Evolutionary conservation across 2,113 vertebrate genomes (phyloP).

Genomic region (Cavia aperea): DNA sequence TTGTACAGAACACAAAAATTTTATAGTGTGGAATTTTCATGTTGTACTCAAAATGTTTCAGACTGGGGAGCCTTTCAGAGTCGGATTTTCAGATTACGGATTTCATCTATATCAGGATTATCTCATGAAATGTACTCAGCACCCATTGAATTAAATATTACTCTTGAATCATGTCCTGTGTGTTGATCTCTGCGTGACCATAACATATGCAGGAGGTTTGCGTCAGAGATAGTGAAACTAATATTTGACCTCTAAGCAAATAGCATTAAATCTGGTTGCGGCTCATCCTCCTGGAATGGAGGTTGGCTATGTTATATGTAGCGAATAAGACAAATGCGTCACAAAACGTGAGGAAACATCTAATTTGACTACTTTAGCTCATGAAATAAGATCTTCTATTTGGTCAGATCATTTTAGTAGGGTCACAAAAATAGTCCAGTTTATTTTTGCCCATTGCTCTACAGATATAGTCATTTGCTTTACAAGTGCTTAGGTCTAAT

Average conservation of each 20-base stretch:
- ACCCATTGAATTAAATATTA: neutral
- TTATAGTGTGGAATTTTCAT: neutral
- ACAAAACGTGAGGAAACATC: constrained; percentile 74
- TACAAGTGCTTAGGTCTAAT: constrained; percentile 72
- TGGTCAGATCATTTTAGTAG: constrained; percentile 70
- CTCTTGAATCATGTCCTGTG: neutral
- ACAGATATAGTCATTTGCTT: constrained; percentile 70
- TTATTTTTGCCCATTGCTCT: constrained; percentile 74
- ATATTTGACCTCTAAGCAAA: constrained; percentile 30
- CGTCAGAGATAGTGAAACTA: neutral
- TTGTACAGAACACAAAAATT: neutral
- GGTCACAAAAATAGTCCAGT: constrained; percentile 68
- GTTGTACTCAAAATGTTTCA: neutral
- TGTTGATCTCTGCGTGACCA: neutral
- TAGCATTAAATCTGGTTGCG: constrained; percentile 25
- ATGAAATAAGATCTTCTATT: constrained; percentile 62
- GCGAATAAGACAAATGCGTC: constrained; percentile 66
- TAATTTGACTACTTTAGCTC: constrained; percentile 71
- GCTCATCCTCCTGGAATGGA: constrained; percentile 58
- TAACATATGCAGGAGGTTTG: constrained; percentile 22
- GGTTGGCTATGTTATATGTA: constrained; percentile 68
- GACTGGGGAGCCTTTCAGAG: neutral
- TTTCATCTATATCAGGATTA: neutral
- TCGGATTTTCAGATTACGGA: neutral
- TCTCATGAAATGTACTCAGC: neutral